Conservation (phyloP, 2,113 vertebrate species). For the Meles meles region DNA sequence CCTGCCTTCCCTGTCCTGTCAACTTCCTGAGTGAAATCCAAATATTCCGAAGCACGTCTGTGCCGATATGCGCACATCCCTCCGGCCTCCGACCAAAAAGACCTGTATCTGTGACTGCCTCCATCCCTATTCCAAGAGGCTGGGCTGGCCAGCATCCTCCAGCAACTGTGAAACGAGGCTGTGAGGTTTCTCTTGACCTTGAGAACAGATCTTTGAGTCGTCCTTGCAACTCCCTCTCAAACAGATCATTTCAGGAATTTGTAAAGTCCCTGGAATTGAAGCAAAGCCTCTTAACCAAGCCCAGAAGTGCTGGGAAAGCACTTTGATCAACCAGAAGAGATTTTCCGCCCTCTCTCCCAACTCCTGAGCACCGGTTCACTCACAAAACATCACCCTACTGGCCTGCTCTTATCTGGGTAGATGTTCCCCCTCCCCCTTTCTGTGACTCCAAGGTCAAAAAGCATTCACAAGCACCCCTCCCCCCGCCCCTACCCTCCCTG, state of each 20-base stretch:
- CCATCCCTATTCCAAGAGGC: not conserved
- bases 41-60: not conserved
- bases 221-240: not conserved
- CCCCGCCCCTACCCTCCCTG: too few relatives aligned
- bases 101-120: not conserved
- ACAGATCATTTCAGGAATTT: conserved; percentile 37
- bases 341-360: not conserved
- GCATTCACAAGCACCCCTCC: not conserved
- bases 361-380: not conserved
- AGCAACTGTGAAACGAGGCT: not conserved
- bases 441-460: not conserved
- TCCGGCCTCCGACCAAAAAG: not conserved
- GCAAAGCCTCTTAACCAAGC: conserved; percentile 14
- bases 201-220: not conserved
- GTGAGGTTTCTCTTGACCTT: not conserved
- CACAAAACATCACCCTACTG: not conserved
- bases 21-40: not conserved
- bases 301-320: not conserved
- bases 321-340: not conserved
- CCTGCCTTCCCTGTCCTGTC: not conserved
- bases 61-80: rapidly evolving
- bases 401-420: not conserved
- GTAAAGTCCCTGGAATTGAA: not conserved
- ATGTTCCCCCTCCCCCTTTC: not conserved
- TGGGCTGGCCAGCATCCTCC: not conserved